Base-by-base conservation (phyloP, 1,140 invertebrate genomes). In the Heliothis virescens region DNA sequence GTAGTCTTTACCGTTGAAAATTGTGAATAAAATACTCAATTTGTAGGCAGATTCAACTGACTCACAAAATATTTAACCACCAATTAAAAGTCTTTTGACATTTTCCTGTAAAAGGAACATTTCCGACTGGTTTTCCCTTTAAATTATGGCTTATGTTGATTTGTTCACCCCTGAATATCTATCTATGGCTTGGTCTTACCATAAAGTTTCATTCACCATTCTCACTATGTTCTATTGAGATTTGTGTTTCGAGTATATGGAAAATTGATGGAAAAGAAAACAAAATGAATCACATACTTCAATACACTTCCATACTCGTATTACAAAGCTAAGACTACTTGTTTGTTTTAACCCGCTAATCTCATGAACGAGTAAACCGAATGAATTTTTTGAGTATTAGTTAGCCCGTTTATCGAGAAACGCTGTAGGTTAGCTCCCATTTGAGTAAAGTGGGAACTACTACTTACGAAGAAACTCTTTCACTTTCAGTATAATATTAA, bases 81-180 rank as follows among this genome's bases (percentile, higher is more conserved):
- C 15, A 21, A 57, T 57, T 57, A 57, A 57, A 7, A 53, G 7
- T 65, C n/a, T 21, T 67, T 69, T 52, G 18, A 18, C 13, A 7
- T 69, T 18, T 13, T 13, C 16, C 47, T 21, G 1, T 13, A 11
- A 1, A 69, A 26, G 2, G 21, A 15, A 50, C 15, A 47, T 52
- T 13, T 18, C 60, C n/a, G 48, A 69, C 41, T 15, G 2, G 3
- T 69, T 50, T 26, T 41, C 4, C 47, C 16, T n/a, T 16, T 52
- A 13, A 26, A 12, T 10, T 11, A 48, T 2, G 3, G 34, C 18
- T 67, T 67, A 69, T 69, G 65, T 21, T 50, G 65, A 69, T 69
- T 48, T 69, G 52, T 69, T 69, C 65, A 69, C 65, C 65, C 65
- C 65, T 48, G 41, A 47, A 41, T 29, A 65, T 65, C 62, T 41